These are phyloP conservation scores for Pseudanteris insignis DNA, from an alignment of 2,888 invertebrate species.

Conservation along the genomic window DNA sequence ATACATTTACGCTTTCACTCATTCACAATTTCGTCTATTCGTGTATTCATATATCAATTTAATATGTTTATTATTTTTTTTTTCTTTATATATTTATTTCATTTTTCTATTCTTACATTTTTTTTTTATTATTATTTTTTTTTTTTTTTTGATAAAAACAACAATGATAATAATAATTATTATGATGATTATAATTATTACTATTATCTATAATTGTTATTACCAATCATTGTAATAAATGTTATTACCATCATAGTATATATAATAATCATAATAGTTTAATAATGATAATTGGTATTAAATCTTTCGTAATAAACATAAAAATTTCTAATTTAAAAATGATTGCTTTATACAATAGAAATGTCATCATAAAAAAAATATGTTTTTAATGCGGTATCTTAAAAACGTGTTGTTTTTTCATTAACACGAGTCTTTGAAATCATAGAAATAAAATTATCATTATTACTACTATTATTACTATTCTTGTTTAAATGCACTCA, in stretches of 20 bases:
- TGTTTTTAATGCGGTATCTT: too few relatives aligned
- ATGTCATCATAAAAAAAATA: too few relatives aligned
- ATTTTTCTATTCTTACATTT: constrained; percentile 52
- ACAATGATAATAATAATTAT: constrained; percentile 29
- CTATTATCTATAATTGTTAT: constrained; percentile 43
- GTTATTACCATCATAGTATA: constrained; percentile 59
- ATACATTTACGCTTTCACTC: too few relatives aligned
- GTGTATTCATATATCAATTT: constrained; percentile 26
- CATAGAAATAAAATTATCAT: too few relatives aligned
- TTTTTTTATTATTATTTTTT: too few relatives aligned
- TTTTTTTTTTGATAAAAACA: constrained; percentile 53
- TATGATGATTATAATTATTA: constrained; percentile 2
- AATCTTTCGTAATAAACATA: too few relatives aligned
- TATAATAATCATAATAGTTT: constrained; percentile 55
- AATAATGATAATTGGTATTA: too few relatives aligned
- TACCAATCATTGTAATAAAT: constrained; percentile 59
- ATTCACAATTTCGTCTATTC: too few relatives aligned
- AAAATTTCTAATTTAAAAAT: too few relatives aligned
- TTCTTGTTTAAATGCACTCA: constrained; percentile 39
- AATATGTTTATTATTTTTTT: constrained; percentile 22
- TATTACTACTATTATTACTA: constrained; percentile 21
- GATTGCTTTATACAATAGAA: too few relatives aligned
- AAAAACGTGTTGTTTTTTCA: too few relatives aligned
- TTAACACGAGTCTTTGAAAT: too few relatives aligned
- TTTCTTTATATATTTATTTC: constrained; percentile 43